phyloP scores from a whole-genome alignment of 1,140 invertebrate genomes.

The Macrobrachium nipponense region DNA sequence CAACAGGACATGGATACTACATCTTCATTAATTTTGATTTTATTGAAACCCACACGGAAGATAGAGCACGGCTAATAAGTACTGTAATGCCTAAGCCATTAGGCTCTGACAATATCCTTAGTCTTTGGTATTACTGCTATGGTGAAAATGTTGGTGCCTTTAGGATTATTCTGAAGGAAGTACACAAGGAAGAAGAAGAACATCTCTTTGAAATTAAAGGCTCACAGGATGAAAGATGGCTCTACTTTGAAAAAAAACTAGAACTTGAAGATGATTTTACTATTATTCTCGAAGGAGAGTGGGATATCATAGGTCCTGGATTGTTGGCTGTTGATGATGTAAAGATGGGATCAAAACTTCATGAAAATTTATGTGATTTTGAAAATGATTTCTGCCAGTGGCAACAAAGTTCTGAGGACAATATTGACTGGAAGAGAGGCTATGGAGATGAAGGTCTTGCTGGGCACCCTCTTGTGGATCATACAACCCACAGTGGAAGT shows the following conservation, averaged over 20 bases:
- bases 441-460: conserved; percentile 32
- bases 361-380: conserved; percentile 43
- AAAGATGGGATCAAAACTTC: conserved; percentile 31
- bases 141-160: conserved; percentile 49
- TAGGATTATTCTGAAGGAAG: conserved; percentile 40
- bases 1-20: conserved; percentile 18
- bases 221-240: conserved; percentile 42
- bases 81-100: conserved; percentile 41
- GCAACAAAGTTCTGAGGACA: conserved; percentile 11
- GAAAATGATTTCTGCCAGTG: conserved; percentile 49
- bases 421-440: conserved; percentile 30
- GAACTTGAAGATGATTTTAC: conserved; percentile 46
- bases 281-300: conserved; percentile 37
- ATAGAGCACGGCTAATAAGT: conserved; percentile 47
- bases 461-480: conserved; percentile 31
- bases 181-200: background rate
- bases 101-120: conserved; percentile 20
- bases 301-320: conserved; percentile 34
- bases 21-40: conserved; percentile 16
- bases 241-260: conserved; percentile 29
- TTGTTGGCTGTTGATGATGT: conserved; percentile 52
- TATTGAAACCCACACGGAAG: background rate
- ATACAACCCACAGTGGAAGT: conserved; percentile 21
- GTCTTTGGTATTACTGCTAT: conserved; percentile 56
- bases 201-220: conserved; percentile 35